These are phyloP conservation scores for Aphelinus atriplicis DNA, from an alignment of 1,140 invertebrate genomes.

Conservation along the genomic window DNA sequence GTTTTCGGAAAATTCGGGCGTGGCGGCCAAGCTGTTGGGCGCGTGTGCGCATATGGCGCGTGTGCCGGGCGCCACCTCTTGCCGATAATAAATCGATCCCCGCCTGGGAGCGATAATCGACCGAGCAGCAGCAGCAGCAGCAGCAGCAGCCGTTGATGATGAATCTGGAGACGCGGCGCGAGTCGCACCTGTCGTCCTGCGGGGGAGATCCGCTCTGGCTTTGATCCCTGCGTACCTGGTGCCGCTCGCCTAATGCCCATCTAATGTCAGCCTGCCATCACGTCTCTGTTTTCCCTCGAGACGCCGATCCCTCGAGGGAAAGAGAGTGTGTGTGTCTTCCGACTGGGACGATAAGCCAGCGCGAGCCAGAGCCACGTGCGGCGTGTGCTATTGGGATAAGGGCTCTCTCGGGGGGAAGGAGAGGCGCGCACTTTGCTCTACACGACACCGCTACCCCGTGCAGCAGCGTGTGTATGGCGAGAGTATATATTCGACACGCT, in stretches of 20 bases:
- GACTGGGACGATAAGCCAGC: no score
- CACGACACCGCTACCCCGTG: no score
- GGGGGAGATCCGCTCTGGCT: slow-evolving; percentile 17
- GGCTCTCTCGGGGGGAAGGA: no score
- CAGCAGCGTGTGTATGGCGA: no score
- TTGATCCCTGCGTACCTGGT: slow-evolving; percentile 33
- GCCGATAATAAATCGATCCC: slow-evolving; percentile 57
- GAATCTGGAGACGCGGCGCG: slow-evolving; percentile 34
- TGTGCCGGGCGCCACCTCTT: slow-evolving; percentile 50
- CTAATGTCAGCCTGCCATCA: slow-evolving; percentile 43
- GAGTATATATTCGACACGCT: no score
- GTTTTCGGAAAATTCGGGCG: no score
- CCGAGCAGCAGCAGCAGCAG: no score
- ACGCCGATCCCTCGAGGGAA: no score
- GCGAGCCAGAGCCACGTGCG: no score
- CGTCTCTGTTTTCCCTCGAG: slow-evolving; percentile 42
- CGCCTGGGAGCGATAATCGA: slow-evolving; percentile 11
- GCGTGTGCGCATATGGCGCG: slow-evolving; percentile 51
- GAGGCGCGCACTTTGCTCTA: no score
- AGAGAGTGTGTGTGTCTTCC: no score
- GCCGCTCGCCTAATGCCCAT: slow-evolving; percentile 42
- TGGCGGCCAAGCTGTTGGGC: slow-evolving; percentile 13
- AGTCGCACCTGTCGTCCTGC: slow-evolving; percentile 53
- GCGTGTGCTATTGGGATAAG: no score
- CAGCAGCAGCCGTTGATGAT: slow-evolving; percentile 18